Base-by-base conservation (phyloP, 2,113 vertebrate genomes). In the Chlamydotis undulata region DNA sequence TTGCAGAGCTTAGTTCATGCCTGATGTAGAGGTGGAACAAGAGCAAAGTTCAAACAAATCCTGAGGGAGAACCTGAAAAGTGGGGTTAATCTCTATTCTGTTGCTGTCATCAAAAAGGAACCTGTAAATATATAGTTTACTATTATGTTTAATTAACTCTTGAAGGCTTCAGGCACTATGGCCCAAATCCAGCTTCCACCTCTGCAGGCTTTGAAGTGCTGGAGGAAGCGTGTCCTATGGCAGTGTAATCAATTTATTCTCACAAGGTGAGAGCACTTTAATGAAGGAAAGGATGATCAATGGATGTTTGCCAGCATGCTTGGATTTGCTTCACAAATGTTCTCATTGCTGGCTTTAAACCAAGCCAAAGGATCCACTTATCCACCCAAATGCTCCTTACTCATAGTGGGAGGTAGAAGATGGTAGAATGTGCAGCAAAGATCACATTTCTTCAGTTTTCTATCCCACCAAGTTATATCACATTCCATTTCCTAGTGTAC, bases 61-160 rank as follows among this genome's bases (percentile, higher is more conserved):
- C 95, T n/a, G 86, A 96, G 94, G 94, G 86, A 97, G 91, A 96
- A 93, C 92, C 92, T 95, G 94, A 96, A 94, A 95, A 96, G 89
- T 94, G 41, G 67, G 84, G 95, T 95, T 91, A 96, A 95, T 93
- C 94, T 96, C 95, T 95, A 91, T 94, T 97, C 92, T 93, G 92
- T 93, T 95, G 86, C 92, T 96, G 95, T 97, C 96, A 95, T 97
- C 96, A 96, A 91, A 94, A 96, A 96, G 31, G n/a, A 89, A 90
- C 92, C 90, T 87, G 77, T 89, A 94, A 94, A 95, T 95, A 95
- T 92, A 95, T 82, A 94, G 91, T 80, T 83, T 96, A 90, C 93
- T 94, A 94, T 96, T 96, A 96, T 69, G 87, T 94, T 97, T 97
- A 96, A 97, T 96, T 97, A 97, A 96, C 91, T 96, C 92, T 82